These are phyloP conservation scores for Sparus aurata DNA, from an alignment of 2,797 vertebrate genomes.

Conservation along the genomic window DNA sequence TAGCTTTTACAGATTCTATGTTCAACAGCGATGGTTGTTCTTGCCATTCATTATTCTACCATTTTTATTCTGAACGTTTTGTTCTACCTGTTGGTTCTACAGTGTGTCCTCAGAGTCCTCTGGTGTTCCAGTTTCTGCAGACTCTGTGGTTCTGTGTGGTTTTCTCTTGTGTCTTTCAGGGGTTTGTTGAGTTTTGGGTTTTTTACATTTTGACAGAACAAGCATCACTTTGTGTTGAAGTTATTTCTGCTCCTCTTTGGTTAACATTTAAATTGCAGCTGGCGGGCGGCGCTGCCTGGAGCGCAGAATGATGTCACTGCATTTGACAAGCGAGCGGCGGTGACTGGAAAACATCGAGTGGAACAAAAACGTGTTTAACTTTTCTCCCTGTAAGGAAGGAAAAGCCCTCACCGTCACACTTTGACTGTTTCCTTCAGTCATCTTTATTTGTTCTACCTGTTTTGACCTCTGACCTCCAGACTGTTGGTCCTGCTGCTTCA, in stretches of 20 bases:
- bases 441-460: no score
- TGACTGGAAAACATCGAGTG: no score
- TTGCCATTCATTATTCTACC: no score
- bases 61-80: no score
- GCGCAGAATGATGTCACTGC: background rate
- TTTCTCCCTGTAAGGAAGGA: no score
- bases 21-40: background rate
- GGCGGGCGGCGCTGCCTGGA: background rate
- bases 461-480: background rate
- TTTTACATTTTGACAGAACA: background rate
- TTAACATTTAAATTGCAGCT: background rate
- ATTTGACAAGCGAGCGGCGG: no score
- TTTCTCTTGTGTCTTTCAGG: no score
- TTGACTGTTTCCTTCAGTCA: no score
- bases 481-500: background rate
- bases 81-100: no score
- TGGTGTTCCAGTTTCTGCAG: background rate
- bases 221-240: conserved; percentile 10
- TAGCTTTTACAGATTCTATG: background rate
- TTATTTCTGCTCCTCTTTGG: conserved; percentile 17
- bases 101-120: background rate
- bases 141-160: background rate
- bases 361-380: no score
- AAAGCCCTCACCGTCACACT: no score
- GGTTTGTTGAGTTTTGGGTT: background rate